These are phyloP conservation scores for Falco novaeseelandiae DNA, from an alignment of 2,797 vertebrate genomes.

Conservation along the genomic window DNA sequence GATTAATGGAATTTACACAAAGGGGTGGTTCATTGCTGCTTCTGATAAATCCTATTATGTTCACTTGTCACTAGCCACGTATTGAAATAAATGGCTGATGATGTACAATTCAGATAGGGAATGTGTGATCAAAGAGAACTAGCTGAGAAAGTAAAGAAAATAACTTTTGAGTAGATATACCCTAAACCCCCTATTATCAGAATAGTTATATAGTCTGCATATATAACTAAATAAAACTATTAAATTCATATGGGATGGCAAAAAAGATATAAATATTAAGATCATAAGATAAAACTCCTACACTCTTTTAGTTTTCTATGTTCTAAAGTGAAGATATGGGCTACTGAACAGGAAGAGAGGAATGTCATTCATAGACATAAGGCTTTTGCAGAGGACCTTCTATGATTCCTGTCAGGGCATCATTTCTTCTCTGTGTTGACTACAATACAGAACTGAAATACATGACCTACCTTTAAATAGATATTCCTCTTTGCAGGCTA, in stretches of 20 bases:
- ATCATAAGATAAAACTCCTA: rapidly evolving
- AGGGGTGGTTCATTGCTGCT: neutral
- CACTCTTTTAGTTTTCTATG: neutral
- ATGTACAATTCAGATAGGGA: constrained; percentile 23
- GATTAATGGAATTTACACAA: constrained; percentile 54
- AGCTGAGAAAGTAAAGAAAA: neutral
- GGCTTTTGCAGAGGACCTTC: neutral
- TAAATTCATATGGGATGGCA: neutral
- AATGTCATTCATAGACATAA: neutral
- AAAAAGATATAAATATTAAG: neutral
- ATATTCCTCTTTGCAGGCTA: neutral
- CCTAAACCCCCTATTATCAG: neutral
- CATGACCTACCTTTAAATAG: neutral
- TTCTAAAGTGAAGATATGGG: neutral
- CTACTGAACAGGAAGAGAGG: neutral
- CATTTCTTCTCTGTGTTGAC: neutral
- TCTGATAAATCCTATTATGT: constrained; percentile 32
- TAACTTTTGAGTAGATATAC: neutral
- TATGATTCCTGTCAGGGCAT: neutral
- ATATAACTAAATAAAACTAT: neutral
- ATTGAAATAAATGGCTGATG: constrained; percentile 53
- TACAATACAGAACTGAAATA: neutral
- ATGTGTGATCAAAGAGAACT: neutral
- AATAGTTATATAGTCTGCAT: neutral
- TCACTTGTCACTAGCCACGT: constrained; percentile 25